Conservation (phyloP, 2,888 invertebrate species). For the Idaea aversata region DNA sequence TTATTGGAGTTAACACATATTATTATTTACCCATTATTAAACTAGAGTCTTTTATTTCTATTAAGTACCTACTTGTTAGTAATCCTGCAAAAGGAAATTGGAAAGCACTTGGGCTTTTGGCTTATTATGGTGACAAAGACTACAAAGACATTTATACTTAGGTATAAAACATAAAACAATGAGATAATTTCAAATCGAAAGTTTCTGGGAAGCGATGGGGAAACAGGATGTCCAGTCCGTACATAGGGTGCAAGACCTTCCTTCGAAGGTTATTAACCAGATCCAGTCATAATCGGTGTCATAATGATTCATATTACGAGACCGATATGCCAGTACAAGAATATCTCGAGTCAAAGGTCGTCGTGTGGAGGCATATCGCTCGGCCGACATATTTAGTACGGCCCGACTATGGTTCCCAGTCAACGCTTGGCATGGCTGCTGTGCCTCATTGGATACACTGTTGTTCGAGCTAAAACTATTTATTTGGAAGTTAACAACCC, state of each 20-base stretch:
- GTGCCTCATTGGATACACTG: slow-evolving; percentile 29
- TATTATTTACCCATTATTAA: too few species aligned
- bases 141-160: too few species aligned
- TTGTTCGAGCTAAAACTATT: slow-evolving; percentile 47
- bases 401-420: slow-evolving; percentile 38
- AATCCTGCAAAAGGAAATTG: too few species aligned
- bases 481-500: slow-evolving; percentile 53
- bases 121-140: too few species aligned
- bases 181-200: neutral
- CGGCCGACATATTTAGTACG: slow-evolving; percentile 39
- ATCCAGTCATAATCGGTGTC: slow-evolving; percentile 19
- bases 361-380: slow-evolving; percentile 24
- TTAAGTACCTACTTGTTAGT: too few species aligned
- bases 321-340: slow-evolving; percentile 5
- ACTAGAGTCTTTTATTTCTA: too few species aligned
- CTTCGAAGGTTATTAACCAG: slow-evolving; percentile 43
- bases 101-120: too few species aligned
- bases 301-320: slow-evolving; percentile 1
- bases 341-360: slow-evolving; percentile 48
- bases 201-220: slow-evolving; percentile 1
- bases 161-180: neutral
- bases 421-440: slow-evolving; percentile 34
- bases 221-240: neutral
- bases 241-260: slow-evolving; percentile 23
- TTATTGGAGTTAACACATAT: too few species aligned